Evolutionary conservation across 1,140 invertebrate species (phyloP).

Genomic region (Leptestheria dahalacensis): DNA sequence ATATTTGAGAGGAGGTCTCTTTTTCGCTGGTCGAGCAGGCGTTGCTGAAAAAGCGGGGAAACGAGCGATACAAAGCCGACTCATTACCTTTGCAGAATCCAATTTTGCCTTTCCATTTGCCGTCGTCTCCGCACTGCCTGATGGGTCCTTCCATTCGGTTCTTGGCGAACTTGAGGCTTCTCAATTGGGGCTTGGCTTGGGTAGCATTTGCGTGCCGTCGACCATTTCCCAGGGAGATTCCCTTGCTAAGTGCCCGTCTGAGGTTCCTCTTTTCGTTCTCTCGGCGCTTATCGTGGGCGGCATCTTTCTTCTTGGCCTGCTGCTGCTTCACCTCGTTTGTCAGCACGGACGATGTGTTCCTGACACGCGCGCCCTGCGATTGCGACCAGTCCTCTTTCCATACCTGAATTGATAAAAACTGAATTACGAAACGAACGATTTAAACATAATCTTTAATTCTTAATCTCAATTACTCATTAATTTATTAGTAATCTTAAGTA

Average conservation of each 20-base stretch:
- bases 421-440: too few species aligned
- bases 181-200: constrained; percentile 2
- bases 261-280: constrained; percentile 4
- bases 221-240: neutral
- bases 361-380: neutral
- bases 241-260: neutral
- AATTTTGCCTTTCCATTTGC: constrained; percentile 15
- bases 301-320: neutral
- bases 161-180: neutral
- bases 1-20: too few species aligned
- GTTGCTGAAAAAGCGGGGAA: neutral
- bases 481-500: too few species aligned
- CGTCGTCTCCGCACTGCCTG: constrained; percentile 9
- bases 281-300: neutral
- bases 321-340: neutral
- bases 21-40: too few species aligned
- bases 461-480: too few species aligned
- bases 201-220: neutral
- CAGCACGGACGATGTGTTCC: neutral
- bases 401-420: too few species aligned
- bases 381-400: constrained; percentile 6
- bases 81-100: constrained; percentile 14
- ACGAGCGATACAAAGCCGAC: neutral
- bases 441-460: too few species aligned
- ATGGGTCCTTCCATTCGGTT: neutral